A percentile compares a stretch with the other conserved stretches of the same genome.
Conservation (phyloP, 2,888 invertebrate species). For the Xestobium rufovillosum region DNA sequence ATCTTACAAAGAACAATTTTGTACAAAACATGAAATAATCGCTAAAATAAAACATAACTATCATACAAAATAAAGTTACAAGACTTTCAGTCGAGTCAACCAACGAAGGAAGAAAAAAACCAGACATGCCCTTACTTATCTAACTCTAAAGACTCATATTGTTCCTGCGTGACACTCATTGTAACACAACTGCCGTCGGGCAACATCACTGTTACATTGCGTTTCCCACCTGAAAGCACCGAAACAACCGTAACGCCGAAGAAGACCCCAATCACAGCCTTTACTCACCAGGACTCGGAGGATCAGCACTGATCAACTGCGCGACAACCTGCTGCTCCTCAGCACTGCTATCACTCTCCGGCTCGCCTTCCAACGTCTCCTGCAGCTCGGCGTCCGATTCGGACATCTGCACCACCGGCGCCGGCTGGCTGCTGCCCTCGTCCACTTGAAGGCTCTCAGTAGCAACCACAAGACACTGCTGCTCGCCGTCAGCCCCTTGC, state of each 20-base stretch:
- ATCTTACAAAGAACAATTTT: too few species aligned
- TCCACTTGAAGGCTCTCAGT: conserved; percentile 52
- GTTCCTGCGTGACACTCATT: conserved; percentile 81
- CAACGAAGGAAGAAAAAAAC: not conserved
- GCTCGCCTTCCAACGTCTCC: conserved; percentile 23
- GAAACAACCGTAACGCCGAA: too few species aligned
- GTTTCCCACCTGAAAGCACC: conserved; percentile 63
- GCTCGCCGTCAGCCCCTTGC: conserved; percentile 68
- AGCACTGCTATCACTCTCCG: conserved; percentile 42
- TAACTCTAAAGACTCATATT: conserved; percentile 58
- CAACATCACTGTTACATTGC: conserved; percentile 73
- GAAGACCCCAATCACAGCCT: too few species aligned
- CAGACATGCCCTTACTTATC: conserved; percentile 33
- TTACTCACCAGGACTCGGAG: conserved; percentile 68
- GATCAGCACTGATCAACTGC: conserved; percentile 76
- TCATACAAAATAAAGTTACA: too few species aligned
- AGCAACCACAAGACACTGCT: conserved; percentile 60
- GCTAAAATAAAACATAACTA: too few species aligned
- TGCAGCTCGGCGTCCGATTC: conserved; percentile 29
- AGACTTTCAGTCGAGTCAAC: too few species aligned
- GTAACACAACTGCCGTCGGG: conserved; percentile 82
- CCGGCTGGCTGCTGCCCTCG: conserved; percentile 47
- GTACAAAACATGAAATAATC: too few species aligned
- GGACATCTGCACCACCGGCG: conserved; percentile 37
- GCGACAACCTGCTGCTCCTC: conserved; percentile 69